phyloP scores from a whole-genome alignment of 2,888 invertebrate genomes.

The Osedax fenrisi region DNA sequence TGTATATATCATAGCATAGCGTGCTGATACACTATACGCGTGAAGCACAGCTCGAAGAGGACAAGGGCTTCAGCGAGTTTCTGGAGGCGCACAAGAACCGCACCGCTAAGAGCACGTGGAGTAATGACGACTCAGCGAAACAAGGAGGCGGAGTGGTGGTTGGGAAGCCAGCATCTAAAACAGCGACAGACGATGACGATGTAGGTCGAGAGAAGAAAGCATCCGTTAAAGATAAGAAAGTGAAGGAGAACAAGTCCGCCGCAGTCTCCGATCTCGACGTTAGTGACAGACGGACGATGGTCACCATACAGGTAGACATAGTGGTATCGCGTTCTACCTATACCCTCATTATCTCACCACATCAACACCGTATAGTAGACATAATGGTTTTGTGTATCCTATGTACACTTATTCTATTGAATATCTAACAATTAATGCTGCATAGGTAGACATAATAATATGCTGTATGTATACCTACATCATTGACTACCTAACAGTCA shows the following conservation, averaged over 20 bases:
- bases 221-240: background rate
- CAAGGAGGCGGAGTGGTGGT: background rate
- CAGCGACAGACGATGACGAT: background rate
- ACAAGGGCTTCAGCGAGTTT: slow-evolving; percentile 78
- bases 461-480: too few relatives aligned
- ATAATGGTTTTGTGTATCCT: too few relatives aligned
- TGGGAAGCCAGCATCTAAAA: background rate
- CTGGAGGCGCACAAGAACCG: slow-evolving; percentile 66
- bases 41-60: slow-evolving; percentile 55
- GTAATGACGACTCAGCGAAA: slow-evolving; percentile 52
- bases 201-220: background rate
- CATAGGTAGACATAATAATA: too few relatives aligned
- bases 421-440: too few relatives aligned
- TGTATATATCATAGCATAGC: too few relatives aligned
- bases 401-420: too few relatives aligned
- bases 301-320: too few relatives aligned
- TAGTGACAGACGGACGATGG: slow-evolving; percentile 53
- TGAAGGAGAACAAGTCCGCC: background rate
- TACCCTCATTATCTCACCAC: too few relatives aligned
- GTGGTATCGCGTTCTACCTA: too few relatives aligned
- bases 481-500: too few relatives aligned
- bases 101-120: slow-evolving; percentile 52
- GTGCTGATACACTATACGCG: too few relatives aligned
- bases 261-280: background rate
- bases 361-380: too few relatives aligned